Evolutionary conservation across 2,888 invertebrate genomes (phyloP), one percentile per base, ranked within the genome.

Genomic region (Cinara cedri): DNA sequence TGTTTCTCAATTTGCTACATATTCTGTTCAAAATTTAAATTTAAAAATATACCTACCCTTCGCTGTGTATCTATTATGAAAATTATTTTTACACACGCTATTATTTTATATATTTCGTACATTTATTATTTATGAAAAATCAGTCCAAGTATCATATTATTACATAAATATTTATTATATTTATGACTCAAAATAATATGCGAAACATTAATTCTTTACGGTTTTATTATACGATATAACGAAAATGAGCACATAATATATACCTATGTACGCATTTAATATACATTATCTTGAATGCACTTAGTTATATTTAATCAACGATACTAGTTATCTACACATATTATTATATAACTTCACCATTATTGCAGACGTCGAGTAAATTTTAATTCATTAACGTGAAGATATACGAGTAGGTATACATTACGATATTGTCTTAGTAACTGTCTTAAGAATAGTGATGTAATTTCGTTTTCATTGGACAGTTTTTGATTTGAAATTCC

Each of bases 391-490:
- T n/a, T 34, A 71, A 44, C 42, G 14, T 21, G 16, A 44, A 44
- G 16, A 54, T 55, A 44, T 21, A 55, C 4, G 1, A 34, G 34
- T 34, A 34, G 3, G 6, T 34, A 34, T 4, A 34, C 44, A 19
- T 44, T 19, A 13, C 21, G 8, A 9, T 16, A 21, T 44, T 65
- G 21, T 44, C 46, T 49, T 10, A n/a, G 6, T 34, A 34, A 34
- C 55, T 55, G 21, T 21, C 16, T 26, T 26, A 16, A 24, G 44
- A 55, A 71, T 21, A 70, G 10, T 21, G 21, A 71, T 42, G 71
- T 71, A n/a, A 71, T 71, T 71, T 19, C 21, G 34, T 34, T 71
- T 55, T 44, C 34, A 55, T 71, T 42, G 4, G 55, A 71, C 21
- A 10, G 21, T 44, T 55, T 16, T 34, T 34, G 1, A n/a, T 71